A percentile compares a stretch with the other conserved stretches of the same genome.
Evolutionary conservation across 2,113 vertebrate species (phyloP).

Genomic region (Anseranas semipalmata): DNA sequence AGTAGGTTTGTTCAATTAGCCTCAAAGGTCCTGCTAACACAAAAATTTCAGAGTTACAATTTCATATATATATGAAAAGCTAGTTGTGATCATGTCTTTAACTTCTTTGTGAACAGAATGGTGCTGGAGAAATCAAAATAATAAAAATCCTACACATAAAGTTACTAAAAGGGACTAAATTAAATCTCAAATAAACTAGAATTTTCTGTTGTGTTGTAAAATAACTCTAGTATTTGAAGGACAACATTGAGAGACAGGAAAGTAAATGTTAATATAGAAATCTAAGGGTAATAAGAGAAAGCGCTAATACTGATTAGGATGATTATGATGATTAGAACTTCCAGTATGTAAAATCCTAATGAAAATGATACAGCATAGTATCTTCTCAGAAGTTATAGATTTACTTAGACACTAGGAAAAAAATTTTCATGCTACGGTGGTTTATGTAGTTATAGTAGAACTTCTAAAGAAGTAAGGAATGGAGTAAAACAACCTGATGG

Average conservation of each 20-base stretch:
- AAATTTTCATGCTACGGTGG: neutral
- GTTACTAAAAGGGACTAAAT: neutral
- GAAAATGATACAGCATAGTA: slow-evolving; percentile 3
- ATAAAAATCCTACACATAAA: neutral
- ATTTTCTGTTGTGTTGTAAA: neutral
- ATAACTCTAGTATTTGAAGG: neutral
- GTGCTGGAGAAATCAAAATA: neutral
- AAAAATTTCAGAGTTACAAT: neutral
- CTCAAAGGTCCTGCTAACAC: neutral
- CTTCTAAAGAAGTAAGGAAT: neutral
- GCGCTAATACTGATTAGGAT: slow-evolving; percentile 23
- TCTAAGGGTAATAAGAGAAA: slow-evolving; percentile 31
- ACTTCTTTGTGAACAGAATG: neutral
- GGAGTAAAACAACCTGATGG: neutral
- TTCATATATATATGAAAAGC: neutral
- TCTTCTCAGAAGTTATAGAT: neutral
- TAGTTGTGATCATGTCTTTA: neutral
- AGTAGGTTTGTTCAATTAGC: neutral
- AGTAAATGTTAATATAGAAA: slow-evolving; percentile 2
- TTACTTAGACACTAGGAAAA: slow-evolving; percentile 10
- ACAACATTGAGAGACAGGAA: neutral
- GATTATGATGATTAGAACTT: slow-evolving; percentile 42
- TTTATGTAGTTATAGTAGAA: neutral
- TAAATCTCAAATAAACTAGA: slow-evolving; percentile 26
- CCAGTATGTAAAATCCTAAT: slow-evolving; percentile 14